Conservation (phyloP, 2,888 invertebrate genomes). For the Tipula helvola region DNA sequence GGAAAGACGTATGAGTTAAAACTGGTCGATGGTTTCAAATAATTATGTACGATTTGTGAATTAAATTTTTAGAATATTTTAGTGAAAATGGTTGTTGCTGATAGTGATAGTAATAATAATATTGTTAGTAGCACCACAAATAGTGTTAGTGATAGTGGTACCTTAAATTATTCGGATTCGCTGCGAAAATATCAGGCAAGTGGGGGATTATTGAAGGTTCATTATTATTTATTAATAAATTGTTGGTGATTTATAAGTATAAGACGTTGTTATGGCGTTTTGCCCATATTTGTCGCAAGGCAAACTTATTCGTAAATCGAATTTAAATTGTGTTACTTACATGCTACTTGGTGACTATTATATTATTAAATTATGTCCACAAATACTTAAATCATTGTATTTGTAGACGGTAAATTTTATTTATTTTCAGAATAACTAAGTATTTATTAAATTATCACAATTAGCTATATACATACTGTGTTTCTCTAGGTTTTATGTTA, state of each 20-base stretch:
- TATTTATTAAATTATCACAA: too few species aligned
- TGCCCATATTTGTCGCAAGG: not conserved
- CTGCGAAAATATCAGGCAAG: slow-evolving; percentile 14
- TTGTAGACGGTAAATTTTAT: too few species aligned
- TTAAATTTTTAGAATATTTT: not conserved
- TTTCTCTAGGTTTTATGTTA: too few species aligned
- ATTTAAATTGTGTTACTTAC: not conserved
- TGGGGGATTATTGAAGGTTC: not conserved
- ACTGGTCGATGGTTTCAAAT: not conserved
- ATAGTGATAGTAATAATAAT: slow-evolving; percentile 19
- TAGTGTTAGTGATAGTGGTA: slow-evolving; percentile 9
- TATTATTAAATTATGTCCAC: not conserved
- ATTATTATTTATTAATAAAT: not conserved
- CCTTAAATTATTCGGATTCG: slow-evolving; percentile 10
- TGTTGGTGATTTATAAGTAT: not conserved
- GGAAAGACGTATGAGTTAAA: not conserved
- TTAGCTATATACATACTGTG: too few species aligned
- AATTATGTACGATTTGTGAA: not conserved
- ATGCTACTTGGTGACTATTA: not conserved
- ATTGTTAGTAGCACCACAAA: not conserved
- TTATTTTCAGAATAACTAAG: too few species aligned
- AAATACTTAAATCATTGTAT: too few species aligned
- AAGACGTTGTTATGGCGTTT: not conserved
- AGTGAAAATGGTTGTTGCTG: slow-evolving; percentile 29
- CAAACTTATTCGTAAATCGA: not conserved